Percentiles rank a stretch among this genome's conserved stretches.
phyloP scores from a whole-genome alignment of 2,113 vertebrate genomes.

The Falcunculus frontatus region DNA sequence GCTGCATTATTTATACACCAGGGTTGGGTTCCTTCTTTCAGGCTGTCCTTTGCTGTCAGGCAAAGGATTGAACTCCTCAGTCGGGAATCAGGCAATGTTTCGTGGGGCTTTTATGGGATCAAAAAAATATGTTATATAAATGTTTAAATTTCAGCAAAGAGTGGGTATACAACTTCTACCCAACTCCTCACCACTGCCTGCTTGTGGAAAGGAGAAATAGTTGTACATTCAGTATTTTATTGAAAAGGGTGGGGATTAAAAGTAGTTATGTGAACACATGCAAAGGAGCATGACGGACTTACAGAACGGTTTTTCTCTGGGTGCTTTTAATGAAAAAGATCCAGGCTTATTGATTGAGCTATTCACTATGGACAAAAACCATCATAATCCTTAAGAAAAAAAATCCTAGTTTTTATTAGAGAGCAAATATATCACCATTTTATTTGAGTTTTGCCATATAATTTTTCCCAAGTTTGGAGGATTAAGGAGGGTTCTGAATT shows the following conservation, averaged over 20 bases:
- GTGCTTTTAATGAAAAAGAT: neutral
- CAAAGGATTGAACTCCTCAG: neutral
- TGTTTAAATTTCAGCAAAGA: neutral
- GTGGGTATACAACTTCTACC: neutral
- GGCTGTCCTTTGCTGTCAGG: slow-evolving; percentile 49
- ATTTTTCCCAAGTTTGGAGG: neutral
- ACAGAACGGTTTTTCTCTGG: neutral
- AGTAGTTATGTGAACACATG: neutral
- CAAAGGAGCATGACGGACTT: neutral
- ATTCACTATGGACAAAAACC: rapidly evolving
- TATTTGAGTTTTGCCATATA: neutral
- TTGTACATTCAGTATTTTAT: neutral
- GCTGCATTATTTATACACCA: slow-evolving; percentile 48
- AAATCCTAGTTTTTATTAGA: neutral
- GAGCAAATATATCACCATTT: neutral
- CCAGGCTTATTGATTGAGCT: neutral
- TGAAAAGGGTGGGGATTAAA: neutral
- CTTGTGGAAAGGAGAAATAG: neutral
- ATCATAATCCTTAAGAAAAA: neutral
- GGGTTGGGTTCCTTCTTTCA: neutral
- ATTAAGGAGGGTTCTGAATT: neutral
- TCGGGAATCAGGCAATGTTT: neutral
- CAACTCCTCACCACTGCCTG: neutral
- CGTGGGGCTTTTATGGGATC: neutral
- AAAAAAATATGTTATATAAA: neutral